A percentile compares a stretch with the other conserved stretches of the same genome.
phyloP scores from a whole-genome alignment of 2,113 vertebrate species.

The Eretmochelys imbricata region DNA sequence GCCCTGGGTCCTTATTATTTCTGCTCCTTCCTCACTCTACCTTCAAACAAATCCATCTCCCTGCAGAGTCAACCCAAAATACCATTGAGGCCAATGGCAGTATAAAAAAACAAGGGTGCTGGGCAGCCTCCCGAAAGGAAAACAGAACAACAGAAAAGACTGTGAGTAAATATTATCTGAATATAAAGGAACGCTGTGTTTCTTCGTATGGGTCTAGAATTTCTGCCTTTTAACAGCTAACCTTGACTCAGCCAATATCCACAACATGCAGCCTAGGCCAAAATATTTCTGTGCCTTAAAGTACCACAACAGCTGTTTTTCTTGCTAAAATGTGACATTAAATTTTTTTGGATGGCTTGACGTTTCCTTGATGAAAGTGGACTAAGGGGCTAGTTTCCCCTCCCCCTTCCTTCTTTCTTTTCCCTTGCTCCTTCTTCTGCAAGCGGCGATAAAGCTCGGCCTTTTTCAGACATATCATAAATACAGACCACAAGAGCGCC shows the following conservation, averaged over 20 bases:
- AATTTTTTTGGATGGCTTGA: slow-evolving; percentile 54
- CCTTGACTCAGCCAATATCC: slow-evolving; percentile 70
- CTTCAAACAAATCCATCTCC: background rate
- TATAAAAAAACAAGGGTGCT: background rate
- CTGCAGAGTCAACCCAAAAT: rapidly evolving
- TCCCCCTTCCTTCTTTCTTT: rapidly evolving
- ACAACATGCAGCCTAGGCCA: slow-evolving; percentile 54
- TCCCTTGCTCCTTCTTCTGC: background rate
- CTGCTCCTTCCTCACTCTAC: background rate
- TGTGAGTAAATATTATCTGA: slow-evolving; percentile 72
- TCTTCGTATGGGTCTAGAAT: slow-evolving; percentile 47
- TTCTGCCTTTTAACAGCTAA: slow-evolving; percentile 60
- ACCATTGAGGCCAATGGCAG: slow-evolving; percentile 33
- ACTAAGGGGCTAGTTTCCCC: slow-evolving; percentile 41
- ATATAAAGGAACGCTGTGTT: slow-evolving; percentile 62
- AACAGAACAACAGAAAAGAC: slow-evolving; percentile 59
- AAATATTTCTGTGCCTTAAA: slow-evolving; percentile 40
- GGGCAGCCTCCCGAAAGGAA: slow-evolving; percentile 21
- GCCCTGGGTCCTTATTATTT: background rate
- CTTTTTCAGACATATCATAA: background rate
- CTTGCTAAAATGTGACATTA: slow-evolving; percentile 64
- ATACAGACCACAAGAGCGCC: background rate
- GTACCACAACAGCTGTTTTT: slow-evolving; percentile 61
- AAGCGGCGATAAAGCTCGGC: background rate
- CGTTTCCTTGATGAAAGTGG: slow-evolving; percentile 59